Evolutionary conservation across 2,113 vertebrate genomes (phyloP).

Genomic region (Bagarius yarrelli): DNA sequence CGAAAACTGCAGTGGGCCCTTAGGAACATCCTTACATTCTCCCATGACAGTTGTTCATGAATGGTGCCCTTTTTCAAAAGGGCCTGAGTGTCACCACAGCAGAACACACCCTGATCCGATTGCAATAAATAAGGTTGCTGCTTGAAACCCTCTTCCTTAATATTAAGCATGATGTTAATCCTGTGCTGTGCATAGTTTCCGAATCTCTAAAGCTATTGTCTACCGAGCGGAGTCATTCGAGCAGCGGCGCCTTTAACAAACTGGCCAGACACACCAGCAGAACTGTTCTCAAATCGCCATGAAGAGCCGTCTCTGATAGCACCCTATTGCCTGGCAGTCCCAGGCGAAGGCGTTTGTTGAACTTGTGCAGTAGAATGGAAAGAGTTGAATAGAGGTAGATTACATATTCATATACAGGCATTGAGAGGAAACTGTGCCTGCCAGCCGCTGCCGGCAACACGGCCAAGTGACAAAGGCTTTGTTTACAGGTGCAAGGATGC

Average conservation of each 20-base stretch:
- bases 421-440: constrained; percentile 72
- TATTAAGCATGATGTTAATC: background rate
- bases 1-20: no score
- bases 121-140: background rate
- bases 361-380: constrained; percentile 53
- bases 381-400: constrained; percentile 72
- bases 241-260: constrained; percentile 22
- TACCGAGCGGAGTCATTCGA: constrained; percentile 3
- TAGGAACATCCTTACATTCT: no score
- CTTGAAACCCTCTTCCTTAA: background rate
- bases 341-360: constrained; percentile 29
- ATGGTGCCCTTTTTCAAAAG: background rate
- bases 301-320: constrained; percentile 21
- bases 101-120: constrained; percentile 1
- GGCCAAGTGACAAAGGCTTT: constrained; percentile 54
- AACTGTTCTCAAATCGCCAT: constrained; percentile 9
- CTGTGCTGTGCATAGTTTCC: constrained; percentile 20
- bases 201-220: constrained; percentile 20
- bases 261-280: constrained; percentile 13
- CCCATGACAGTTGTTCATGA: background rate
- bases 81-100: background rate
- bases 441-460: constrained; percentile 47
- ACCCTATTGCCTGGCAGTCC: constrained; percentile 23
- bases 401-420: constrained; percentile 67
- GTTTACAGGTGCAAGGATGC: constrained; percentile 66